Percentiles rank a stretch among this genome's conserved stretches.
Evolutionary conservation across 2,113 vertebrate genomes (phyloP).

Genomic region (Triplophysa tibetana): DNA sequence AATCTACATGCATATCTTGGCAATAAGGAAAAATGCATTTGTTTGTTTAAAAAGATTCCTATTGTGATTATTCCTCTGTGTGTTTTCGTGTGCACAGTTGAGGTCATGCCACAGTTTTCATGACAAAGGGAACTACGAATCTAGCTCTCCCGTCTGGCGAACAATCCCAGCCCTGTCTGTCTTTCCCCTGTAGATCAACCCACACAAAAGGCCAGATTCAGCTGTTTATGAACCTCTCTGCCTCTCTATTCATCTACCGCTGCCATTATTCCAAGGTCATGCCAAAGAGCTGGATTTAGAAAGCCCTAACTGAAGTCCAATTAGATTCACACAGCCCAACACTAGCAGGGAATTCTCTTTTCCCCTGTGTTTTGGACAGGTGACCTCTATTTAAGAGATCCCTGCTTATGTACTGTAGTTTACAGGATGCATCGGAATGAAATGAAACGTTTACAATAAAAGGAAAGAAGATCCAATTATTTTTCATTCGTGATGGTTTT

Average conservation of each 20-base stretch:
- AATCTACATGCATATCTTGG: not conserved
- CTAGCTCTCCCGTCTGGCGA: not conserved
- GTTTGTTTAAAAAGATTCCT: not conserved
- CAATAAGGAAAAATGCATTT: not conserved
- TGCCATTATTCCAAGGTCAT: constrained; percentile 55
- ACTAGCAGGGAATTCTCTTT: constrained; percentile 19
- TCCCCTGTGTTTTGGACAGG: constrained; percentile 16
- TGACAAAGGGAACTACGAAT: constrained; percentile 50
- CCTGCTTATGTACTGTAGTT: constrained; percentile 15
- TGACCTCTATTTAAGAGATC: constrained; percentile 48
- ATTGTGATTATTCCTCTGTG: not conserved
- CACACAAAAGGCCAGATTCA: constrained; percentile 53
- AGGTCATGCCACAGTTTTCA: constrained; percentile 41
- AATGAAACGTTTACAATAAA: constrained; percentile 31
- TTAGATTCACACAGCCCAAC: constrained; percentile 46
- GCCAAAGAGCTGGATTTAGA: constrained; percentile 47
- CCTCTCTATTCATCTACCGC: constrained; percentile 47
- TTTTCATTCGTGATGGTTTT: constrained; percentile 45
- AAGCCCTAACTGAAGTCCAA: constrained; percentile 51
- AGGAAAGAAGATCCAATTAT: constrained; percentile 57
- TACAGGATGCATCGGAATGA: constrained; percentile 45
- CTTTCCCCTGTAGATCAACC: constrained; percentile 30
- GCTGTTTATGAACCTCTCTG: constrained; percentile 49
- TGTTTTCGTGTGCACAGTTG: constrained; percentile 1
- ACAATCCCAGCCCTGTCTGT: constrained; percentile 41